A percentile compares a stretch with the other conserved stretches of the same genome.
Evolutionary conservation across 1,140 invertebrate genomes (phyloP).

Genomic region (Drusus annulatus): DNA sequence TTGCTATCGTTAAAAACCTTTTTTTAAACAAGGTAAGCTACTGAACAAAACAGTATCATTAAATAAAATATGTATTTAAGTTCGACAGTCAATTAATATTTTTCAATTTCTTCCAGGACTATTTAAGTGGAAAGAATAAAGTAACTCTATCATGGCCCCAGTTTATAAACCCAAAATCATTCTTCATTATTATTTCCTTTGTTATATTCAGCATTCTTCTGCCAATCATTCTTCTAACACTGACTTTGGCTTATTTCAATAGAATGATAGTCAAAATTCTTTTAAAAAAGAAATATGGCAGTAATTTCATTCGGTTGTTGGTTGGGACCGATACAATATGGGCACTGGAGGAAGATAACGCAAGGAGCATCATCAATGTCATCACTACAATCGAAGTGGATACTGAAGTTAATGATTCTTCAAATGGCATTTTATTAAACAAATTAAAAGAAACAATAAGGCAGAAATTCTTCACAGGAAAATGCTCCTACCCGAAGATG

Average conservation of each 20-base stretch:
- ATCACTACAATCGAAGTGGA: conserved; percentile 67
- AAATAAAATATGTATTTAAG: too few species aligned
- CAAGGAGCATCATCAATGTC: conserved; percentile 67
- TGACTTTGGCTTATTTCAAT: conserved; percentile 61
- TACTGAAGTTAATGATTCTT: conserved; percentile 44
- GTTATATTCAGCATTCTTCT: conserved; percentile 59
- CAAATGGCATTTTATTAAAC: conserved; percentile 33
- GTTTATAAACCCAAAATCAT: conserved; percentile 52
- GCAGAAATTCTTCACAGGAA: conserved; percentile 28
- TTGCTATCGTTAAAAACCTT: conserved; percentile 41
- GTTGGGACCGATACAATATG: conserved; percentile 71
- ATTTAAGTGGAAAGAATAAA: conserved; percentile 47
- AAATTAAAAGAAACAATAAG: conserved; percentile 42
- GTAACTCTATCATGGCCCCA: conserved; percentile 45
- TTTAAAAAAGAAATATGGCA: conserved; percentile 60
- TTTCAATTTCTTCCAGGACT: conserved; percentile 38
- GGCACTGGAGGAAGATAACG: conserved; percentile 68
- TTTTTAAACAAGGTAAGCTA: conserved; percentile 44
- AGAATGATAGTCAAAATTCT: conserved; percentile 57
- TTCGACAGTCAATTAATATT: neutral
- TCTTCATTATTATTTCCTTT: conserved; percentile 59
- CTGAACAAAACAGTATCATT: too few species aligned
- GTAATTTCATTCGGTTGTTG: conserved; percentile 66
- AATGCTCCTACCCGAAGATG: conserved; percentile 62
- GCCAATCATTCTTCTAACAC: conserved; percentile 59